Percentiles rank a stretch among this genome's conserved stretches.
phyloP scores from a whole-genome alignment of 2,888 invertebrate genomes.

The Diplolepis rosae region DNA sequence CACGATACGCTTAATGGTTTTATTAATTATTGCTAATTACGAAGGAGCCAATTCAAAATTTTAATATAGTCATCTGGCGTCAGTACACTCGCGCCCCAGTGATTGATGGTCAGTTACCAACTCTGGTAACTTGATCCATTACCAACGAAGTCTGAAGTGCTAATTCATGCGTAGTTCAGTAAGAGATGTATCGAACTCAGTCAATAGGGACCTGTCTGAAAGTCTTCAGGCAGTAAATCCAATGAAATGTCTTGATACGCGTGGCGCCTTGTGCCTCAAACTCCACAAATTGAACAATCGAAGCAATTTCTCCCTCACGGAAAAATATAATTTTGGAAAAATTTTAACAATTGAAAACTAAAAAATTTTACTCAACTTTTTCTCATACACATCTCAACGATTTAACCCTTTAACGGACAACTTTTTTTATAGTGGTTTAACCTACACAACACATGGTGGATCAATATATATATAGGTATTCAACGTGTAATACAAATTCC shows the following conservation, averaged over 20 bases:
- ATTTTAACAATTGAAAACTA: no score
- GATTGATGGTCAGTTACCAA: neutral
- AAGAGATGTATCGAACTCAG: slow-evolving; percentile 63
- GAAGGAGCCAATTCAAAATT: neutral
- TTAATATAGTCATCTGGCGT: neutral
- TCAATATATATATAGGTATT: no score
- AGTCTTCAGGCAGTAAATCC: slow-evolving; percentile 67
- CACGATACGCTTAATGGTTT: no score
- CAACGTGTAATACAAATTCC: no score
- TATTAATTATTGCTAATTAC: neutral
- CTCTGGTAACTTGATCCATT: slow-evolving; percentile 41
- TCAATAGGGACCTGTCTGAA: slow-evolving; percentile 67
- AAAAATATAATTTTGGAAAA: no score
- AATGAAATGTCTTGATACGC: slow-evolving; percentile 65
- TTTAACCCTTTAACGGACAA: no score
- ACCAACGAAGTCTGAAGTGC: slow-evolving; percentile 45
- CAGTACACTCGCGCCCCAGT: neutral
- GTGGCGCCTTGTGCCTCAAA: slow-evolving; percentile 59
- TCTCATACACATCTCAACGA: no score
- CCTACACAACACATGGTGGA: no score
- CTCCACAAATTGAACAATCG: no score
- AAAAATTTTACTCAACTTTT: no score
- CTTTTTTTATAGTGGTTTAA: no score
- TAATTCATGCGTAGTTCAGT: slow-evolving; percentile 64
- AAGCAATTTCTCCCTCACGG: no score